Evolutionary conservation across 2,797 vertebrate species (phyloP).

Genomic region (Gobio occitaniae): DNA sequence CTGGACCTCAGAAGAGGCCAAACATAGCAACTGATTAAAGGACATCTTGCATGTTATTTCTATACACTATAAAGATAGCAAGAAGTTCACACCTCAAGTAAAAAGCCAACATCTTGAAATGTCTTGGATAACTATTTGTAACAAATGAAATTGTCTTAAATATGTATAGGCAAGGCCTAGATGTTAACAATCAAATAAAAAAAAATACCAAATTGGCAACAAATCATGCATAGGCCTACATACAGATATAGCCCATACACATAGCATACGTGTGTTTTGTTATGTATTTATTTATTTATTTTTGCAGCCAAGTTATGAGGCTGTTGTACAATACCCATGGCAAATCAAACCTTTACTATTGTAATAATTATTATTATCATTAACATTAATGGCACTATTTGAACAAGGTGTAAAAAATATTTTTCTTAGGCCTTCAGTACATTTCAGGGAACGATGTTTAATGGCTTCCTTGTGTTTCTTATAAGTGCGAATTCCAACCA

Average conservation of each 20-base stretch:
- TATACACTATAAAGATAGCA: not conserved
- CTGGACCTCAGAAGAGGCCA: slow-evolving; percentile 12
- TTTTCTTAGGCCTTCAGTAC: not conserved
- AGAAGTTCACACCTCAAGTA: slow-evolving; percentile 8
- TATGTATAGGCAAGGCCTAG: not conserved
- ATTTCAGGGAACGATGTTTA: not conserved
- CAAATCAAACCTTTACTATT: not conserved
- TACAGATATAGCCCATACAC: not conserved
- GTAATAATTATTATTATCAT: not conserved
- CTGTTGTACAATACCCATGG: not conserved
- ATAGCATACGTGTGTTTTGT: not conserved
- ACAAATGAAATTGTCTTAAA: not conserved
- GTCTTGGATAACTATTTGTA: not conserved
- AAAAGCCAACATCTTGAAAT: slow-evolving; percentile 22
- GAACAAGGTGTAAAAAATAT: not conserved
- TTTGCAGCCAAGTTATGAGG: not conserved
- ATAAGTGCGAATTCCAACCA: not conserved
- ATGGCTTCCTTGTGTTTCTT: not conserved
- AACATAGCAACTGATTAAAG: slow-evolving; percentile 5
- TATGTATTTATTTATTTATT: not conserved
- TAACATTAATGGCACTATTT: not conserved
- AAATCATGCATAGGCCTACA: not conserved
- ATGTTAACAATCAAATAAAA: not conserved
- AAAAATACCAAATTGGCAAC: not conserved
- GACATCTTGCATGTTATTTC: slow-evolving; percentile 10